Base-by-base conservation (phyloP, 1,140 invertebrate genomes). In the Meloidogyne floridensis region DNA sequence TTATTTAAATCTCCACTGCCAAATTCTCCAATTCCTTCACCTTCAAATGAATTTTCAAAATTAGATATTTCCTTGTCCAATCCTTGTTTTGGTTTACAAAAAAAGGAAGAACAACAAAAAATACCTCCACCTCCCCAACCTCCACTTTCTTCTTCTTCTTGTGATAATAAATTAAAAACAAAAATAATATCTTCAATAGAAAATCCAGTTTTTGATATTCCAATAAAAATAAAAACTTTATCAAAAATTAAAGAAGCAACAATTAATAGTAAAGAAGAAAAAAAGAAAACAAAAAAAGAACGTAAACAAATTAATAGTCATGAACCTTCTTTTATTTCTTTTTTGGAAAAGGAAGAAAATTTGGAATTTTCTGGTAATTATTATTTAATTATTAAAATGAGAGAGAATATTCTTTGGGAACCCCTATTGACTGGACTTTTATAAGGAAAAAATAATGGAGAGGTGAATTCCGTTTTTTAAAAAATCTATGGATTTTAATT, bases 41-140 rank as follows among this genome's bases (percentile, higher is more conserved):
- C 88, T 32, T 86, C 84, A 47, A 90, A 84, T 56, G 88, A 89
- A 76, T 82, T 89, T 13, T 84, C 84, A 11, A 85, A 84, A 80
- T 72, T 89, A 11, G 87, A 71, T 74, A 87, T 89, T 72, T 84
- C 87, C 18, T 59, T 88, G 15, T 11, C 80, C 11, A 86, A 86
- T 81, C 87, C 85, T 20, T 86, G 85, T 74, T 86, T 86, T 83
- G 59, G 20, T 8, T 7, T 42, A 18, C 15, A 77, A 65, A 65
- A 65, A n/a, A 18, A 65, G n/a, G 2, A 65, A 65, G 10, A 65
- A 59, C 13, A 59, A 59, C 3, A 59, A 65, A 6, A 65, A 6
- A 65, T 47, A 47, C 47, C 47, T 47, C 43, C 43, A 47, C 2
- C 6, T 6, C 47, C 47, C 32, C 32, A 32, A 32, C 32, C 32